Evolutionary conservation across 1,140 invertebrate species (phyloP), one percentile per base, ranked within the genome.

Genomic region (Cotesia glomerata): DNA sequence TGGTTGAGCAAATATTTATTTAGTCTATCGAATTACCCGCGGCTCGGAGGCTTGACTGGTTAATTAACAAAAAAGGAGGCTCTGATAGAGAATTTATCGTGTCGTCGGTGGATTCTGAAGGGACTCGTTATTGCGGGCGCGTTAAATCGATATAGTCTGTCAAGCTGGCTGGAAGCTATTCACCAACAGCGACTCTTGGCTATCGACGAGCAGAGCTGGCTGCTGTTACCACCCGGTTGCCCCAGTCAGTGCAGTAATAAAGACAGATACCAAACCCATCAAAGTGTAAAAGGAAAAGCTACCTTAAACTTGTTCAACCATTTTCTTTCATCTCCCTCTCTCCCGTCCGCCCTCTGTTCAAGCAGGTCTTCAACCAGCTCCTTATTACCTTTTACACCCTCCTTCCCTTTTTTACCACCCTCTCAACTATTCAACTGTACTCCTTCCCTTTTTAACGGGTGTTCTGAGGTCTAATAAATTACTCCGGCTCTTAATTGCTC

Each of bases 91-190:
- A 66, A 49, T 66, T 51, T 26, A 66, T 51, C 14, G n/a, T 32
- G 11, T 72, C 45, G 62, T 72, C 65, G 59, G 51, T 71, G 69
- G 59, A 45, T 66, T 54, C 63, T 72, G 65, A 52, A 66, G 70
- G 70, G 70, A 49, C 35, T 66, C 63, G 66, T 72, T 72, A 66
- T 52, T 71, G 52, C 16, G 11, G 39, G 7, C 18, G 36, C 16
- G 52, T 52, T 74, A 71, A 68, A 74, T 74, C 73, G 65, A 74
- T 74, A 74, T 71, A 74, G 69, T 69, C 61, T 51, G 61, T 16
- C 51, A 45, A 71, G 39, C 39, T 45, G 39, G 39, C 5, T 45
- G 39, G 39, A 45, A 45, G 7, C 11, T 45, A 45, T 45, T 45
- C 39, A 52, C 35, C 72, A 45, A 5, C 39, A 45, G 2, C 39